Evolutionary conservation across 1,140 invertebrate genomes (phyloP).

Genomic region (Saxidomus purpurata): DNA sequence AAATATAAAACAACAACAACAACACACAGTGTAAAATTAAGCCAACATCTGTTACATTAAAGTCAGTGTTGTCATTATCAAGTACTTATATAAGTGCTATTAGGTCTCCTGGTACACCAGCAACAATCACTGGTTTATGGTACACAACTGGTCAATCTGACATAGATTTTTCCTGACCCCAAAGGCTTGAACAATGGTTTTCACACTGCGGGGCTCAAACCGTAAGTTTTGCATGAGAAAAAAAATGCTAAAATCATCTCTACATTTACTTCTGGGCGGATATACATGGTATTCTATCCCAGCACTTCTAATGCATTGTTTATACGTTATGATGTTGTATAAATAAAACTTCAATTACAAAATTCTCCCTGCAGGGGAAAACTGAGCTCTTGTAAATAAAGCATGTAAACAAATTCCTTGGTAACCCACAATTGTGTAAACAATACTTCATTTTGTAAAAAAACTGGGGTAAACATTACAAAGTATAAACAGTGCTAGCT

Average conservation of each 20-base stretch:
- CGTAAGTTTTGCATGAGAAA: too few relatives aligned
- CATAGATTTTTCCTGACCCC: too few relatives aligned
- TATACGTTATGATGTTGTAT: conserved; percentile 57
- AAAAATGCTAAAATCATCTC: not conserved
- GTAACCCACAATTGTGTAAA: conserved; percentile 75
- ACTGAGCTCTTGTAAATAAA: conserved; percentile 71
- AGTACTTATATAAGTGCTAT: too few relatives aligned
- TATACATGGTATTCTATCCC: conserved; percentile 2
- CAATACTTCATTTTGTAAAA: conserved; percentile 62
- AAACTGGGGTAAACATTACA: conserved; percentile 74
- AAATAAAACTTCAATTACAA: conserved; percentile 64
- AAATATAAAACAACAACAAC: too few relatives aligned
- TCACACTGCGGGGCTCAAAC: too few relatives aligned
- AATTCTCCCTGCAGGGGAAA: conserved; percentile 52
- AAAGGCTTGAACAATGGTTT: too few relatives aligned
- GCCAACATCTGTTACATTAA: too few relatives aligned
- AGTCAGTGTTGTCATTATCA: too few relatives aligned
- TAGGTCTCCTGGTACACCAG: too few relatives aligned
- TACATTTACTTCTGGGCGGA: not conserved
- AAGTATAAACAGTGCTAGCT: conserved; percentile 65
- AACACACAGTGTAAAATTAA: too few relatives aligned
- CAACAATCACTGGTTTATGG: too few relatives aligned
- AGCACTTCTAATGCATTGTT: conserved; percentile 48
- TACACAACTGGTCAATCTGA: too few relatives aligned
- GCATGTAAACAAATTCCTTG: conserved; percentile 72